phyloP scores from a whole-genome alignment of 2,797 vertebrate species.

The Acropternis orthonyx region DNA sequence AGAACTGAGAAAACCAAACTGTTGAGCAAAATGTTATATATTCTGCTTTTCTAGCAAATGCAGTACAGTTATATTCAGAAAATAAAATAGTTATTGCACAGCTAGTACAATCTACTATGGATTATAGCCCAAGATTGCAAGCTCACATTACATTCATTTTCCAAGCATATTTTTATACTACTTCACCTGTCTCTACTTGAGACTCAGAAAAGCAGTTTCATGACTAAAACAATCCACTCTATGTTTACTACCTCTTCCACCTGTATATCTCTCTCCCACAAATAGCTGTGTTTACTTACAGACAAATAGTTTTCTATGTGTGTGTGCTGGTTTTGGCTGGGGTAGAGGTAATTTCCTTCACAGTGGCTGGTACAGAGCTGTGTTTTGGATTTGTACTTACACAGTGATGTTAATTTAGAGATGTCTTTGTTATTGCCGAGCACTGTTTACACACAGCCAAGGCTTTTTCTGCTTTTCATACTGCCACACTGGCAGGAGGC shows the following conservation, averaged over 20 bases:
- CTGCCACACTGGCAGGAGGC: accelerated
- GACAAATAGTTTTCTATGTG: neutral
- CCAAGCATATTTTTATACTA: neutral
- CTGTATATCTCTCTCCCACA: neutral
- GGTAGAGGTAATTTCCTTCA: neutral
- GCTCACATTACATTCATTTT: neutral
- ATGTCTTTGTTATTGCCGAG: neutral
- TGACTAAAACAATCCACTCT: neutral
- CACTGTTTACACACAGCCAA: neutral
- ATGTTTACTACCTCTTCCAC: neutral
- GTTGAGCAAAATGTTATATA: neutral
- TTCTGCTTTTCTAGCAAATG: neutral
- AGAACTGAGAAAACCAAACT: neutral
- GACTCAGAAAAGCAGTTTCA: neutral
- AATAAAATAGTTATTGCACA: neutral
- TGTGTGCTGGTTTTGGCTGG: neutral
- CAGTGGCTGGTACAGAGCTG: neutral
- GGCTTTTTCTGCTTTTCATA: neutral
- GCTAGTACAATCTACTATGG: neutral
- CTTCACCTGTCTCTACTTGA: neutral
- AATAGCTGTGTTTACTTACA: neutral
- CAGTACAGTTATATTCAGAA: neutral
- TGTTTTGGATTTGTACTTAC: neutral
- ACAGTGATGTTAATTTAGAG: neutral
- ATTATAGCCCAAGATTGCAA: neutral